These are phyloP conservation scores for Ophiothrix spiculata DNA, from an alignment of 35 echinoderm and acorn worm genomes.

Conservation along the genomic window DNA sequence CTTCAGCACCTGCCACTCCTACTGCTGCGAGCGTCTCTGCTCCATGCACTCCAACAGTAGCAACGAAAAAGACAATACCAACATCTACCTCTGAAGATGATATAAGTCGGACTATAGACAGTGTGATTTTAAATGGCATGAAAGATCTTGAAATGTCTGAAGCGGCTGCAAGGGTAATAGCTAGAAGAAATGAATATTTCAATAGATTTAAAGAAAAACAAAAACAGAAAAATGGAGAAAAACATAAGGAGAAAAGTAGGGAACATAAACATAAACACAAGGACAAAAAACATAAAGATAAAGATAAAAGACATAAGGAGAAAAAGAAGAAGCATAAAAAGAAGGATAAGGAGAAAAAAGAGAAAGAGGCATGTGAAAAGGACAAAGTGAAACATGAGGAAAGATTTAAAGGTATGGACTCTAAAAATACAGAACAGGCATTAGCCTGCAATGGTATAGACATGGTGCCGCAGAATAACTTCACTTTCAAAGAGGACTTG, in stretches of 20 bases:
- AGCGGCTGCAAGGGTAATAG: not conserved
- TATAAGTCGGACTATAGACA: not conserved
- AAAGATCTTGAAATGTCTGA: not conserved
- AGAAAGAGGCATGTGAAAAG: not conserved
- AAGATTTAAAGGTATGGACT: not conserved
- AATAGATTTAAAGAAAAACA: not conserved
- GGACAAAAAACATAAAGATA: not conserved
- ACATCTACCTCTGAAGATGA: constrained; percentile 1
- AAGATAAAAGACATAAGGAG: not conserved
- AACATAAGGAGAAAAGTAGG: not conserved
- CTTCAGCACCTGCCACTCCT: not conserved
- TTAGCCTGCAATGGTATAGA: too few species aligned
- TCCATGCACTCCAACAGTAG: not conserved
- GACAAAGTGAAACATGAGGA: not conserved
- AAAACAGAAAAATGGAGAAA: not conserved
- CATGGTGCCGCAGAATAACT: too few species aligned
- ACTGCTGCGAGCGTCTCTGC: not conserved
- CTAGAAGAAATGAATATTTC: not conserved
- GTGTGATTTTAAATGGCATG: not conserved
- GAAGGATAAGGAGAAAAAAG: not conserved
- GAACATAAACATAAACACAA: not conserved
- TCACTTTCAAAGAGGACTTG: too few species aligned
- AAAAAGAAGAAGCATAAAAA: not conserved
- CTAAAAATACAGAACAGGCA: not conserved
- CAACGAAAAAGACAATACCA: not conserved